Evolutionary conservation across 2,888 invertebrate genomes (phyloP).

Genomic region (Leptogaster cylindrica): DNA sequence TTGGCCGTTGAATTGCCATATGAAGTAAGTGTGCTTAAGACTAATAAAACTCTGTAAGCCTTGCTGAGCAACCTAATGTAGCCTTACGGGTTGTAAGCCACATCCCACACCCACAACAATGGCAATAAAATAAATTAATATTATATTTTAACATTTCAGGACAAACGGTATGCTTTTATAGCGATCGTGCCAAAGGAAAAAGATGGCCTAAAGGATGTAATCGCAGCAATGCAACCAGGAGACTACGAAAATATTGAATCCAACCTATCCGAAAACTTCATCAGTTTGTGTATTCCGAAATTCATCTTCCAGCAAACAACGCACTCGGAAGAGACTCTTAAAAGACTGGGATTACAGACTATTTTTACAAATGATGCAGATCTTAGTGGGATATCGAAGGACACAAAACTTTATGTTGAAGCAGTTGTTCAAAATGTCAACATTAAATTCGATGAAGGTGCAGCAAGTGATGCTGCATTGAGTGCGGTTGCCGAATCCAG

Average conservation of each 20-base stretch:
- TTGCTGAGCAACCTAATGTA: no score
- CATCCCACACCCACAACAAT: no score
- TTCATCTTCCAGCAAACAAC: conserved; percentile 72
- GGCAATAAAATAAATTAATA: background rate
- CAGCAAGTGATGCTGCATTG: conserved; percentile 61
- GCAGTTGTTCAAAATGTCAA: conserved; percentile 72
- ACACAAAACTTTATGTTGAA: conserved; percentile 69
- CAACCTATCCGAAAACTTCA: conserved; percentile 52
- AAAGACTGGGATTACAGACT: conserved; percentile 66
- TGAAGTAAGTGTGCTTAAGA: conserved; percentile 64
- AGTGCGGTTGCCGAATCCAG: conserved; percentile 8
- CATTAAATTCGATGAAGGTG: conserved; percentile 68
- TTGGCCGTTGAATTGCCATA: conserved; percentile 77
- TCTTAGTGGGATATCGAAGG: conserved; percentile 65
- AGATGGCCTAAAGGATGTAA: conserved; percentile 60
- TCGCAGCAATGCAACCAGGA: conserved; percentile 1
- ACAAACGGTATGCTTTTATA: conserved; percentile 67
- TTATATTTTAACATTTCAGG: conserved; percentile 59
- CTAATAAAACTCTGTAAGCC: background rate
- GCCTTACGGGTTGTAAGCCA: no score
- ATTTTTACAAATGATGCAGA: conserved; percentile 65
- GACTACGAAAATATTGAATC: background rate
- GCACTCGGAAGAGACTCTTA: conserved; percentile 67
- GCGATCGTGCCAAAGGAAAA: conserved; percentile 67
- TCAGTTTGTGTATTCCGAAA: conserved; percentile 66